Evolutionary conservation across 2,888 invertebrate genomes (phyloP), one percentile per base, ranked within the genome.

Genomic region (Euclidia mi): DNA sequence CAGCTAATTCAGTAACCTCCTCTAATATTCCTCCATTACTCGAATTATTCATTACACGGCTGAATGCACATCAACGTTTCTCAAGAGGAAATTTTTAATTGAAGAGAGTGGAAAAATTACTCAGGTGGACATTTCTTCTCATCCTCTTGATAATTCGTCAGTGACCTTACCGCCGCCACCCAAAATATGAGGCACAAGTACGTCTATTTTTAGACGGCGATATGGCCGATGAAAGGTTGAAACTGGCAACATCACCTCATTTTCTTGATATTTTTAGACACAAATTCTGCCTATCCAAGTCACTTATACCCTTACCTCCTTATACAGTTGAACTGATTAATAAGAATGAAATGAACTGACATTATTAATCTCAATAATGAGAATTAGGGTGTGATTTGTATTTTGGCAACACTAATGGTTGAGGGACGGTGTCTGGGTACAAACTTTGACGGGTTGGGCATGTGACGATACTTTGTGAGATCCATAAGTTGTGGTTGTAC

Each of bases 61-160:
- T 34, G 14, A 34, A 29, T 29, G 34, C 2, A 34, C 3, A 11
- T 14, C 34, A 35, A 11, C 4, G n/a, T 32, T 0, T 2, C 18
- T 9, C 18, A 38, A 4, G 15, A 18, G 18, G n/a, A 18, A 7
- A 20, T 38, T 18, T 38, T 38, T 38, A 38, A 38, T 38, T 38
- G n/a, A 38, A 38, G n/a, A 38, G 10, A 18, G n/a, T 38, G 3
- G 1, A 25, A 25, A 3, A n/a, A n/a, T 18, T 38, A 11, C 18
- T 18, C 4, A 38, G 38, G 18, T n/a, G 38, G 18, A 18, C 17
- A 15, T 35, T 35, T 12, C 35, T 35, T 7, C 6, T 15, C 15
- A 10, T 18, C n/a, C 15, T 18, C 15, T 18, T 38, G n/a, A 17
- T 18, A 9, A 38, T 38, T 38, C 38, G 3, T 18, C 1, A 18